Evolutionary conservation across 2,888 invertebrate genomes (phyloP).

Genomic region (Drosophila borealis): DNA sequence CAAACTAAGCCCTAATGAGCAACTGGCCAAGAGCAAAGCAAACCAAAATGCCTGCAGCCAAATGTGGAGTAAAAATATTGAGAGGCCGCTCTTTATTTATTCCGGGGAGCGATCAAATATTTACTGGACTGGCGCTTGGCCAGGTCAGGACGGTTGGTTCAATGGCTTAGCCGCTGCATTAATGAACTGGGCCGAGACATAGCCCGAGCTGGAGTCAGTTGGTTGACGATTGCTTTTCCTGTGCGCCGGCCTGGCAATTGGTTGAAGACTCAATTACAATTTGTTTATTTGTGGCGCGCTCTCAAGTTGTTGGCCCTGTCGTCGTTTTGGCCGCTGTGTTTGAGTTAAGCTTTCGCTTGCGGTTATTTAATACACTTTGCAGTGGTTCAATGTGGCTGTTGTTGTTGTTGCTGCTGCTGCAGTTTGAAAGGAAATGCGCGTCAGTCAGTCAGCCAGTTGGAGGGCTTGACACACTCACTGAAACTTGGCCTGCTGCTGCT

Average conservation of each 20-base stretch:
- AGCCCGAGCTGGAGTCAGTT: conserved; percentile 6
- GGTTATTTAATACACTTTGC: conserved; percentile 76
- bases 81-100: conserved; percentile 24
- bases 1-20: conserved; percentile 45
- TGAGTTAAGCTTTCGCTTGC: conserved; percentile 70
- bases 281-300: conserved; percentile 56
- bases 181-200: conserved; percentile 42
- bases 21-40: conserved; percentile 26
- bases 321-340: conserved; percentile 40
- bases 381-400: conserved; percentile 35
- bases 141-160: conserved; percentile 16
- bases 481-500: conserved; percentile 9
- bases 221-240: conserved; percentile 11
- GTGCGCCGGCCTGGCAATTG: conserved; percentile 29
- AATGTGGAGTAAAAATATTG: conserved; percentile 51
- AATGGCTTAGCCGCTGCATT: conserved; percentile 21
- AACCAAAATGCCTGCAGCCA: conserved; percentile 27
- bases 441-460: conserved; percentile 13
- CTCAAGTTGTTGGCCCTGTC: conserved; percentile 51
- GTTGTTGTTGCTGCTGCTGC: conserved; percentile 24
- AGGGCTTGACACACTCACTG: conserved; percentile 60
- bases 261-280: conserved; percentile 74
- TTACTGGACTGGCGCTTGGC: conserved; percentile 52
- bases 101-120: conserved; percentile 51
- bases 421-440: conserved; percentile 48